Percentiles rank a stretch among this genome's conserved stretches.
phyloP scores from a whole-genome alignment of 2,113 vertebrate species.

The Scatophagus argus region DNA sequence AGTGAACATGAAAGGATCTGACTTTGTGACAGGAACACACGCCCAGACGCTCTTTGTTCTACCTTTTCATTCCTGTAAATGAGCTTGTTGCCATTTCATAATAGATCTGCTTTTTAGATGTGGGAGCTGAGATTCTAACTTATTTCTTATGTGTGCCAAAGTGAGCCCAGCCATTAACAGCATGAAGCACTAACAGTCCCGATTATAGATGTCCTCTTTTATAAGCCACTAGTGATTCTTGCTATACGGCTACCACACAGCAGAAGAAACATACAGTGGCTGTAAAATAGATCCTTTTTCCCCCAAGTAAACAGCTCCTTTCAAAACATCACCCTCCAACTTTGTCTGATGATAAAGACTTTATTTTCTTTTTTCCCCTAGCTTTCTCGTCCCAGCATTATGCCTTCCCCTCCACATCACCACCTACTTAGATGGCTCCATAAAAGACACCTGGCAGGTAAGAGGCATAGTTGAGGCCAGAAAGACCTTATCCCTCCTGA shows the following conservation, averaged over 20 bases:
- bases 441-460: constrained; percentile 68
- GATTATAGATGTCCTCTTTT: constrained; percentile 66
- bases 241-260: constrained; percentile 30
- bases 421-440: constrained; percentile 53
- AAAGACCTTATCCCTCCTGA: constrained; percentile 52
- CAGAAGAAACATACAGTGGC: constrained; percentile 48
- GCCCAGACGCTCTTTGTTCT: constrained; percentile 73
- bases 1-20: constrained; percentile 72
- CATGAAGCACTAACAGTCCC: constrained; percentile 58
- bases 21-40: constrained; percentile 55
- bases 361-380: constrained; percentile 18
- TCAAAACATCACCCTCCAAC: constrained; percentile 32
- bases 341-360: constrained; percentile 44
- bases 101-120: constrained; percentile 69
- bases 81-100: constrained; percentile 78
- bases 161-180: constrained; percentile 62
- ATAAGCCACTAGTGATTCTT: constrained; percentile 46
- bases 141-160: constrained; percentile 63
- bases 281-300: constrained; percentile 46
- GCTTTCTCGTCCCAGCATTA: constrained; percentile 42
- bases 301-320: constrained; percentile 35
- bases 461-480: constrained; percentile 49
- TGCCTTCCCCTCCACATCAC: background rate
- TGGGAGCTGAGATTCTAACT: constrained; percentile 44
- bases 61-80: constrained; percentile 69